Conservation (phyloP, 2,113 vertebrate species). For the Gobiocypris rarus region DNA sequence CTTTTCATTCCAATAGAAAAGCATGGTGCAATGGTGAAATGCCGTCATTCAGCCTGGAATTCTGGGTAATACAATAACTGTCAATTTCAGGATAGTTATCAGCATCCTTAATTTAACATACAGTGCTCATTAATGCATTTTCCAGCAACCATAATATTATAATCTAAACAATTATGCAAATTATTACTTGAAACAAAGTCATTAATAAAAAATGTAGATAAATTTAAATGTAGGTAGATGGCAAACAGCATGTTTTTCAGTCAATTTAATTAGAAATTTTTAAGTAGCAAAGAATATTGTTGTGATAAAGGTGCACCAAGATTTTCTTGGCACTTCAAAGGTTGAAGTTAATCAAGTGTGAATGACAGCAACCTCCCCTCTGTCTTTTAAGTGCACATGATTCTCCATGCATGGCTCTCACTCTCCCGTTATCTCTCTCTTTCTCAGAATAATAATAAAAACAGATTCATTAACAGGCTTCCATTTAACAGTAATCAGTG, state of each 20-base stretch:
- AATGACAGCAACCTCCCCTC: conserved; percentile 78
- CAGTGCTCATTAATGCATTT: conserved; percentile 37
- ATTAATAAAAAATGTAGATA: neutral
- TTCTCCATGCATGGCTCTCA: conserved; percentile 21
- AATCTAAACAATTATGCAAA: conserved; percentile 27
- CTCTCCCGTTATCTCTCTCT: conserved; percentile 26
- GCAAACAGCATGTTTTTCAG: conserved; percentile 37
- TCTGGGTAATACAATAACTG: conserved; percentile 42
- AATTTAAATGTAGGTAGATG: conserved; percentile 15
- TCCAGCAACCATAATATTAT: conserved; percentile 19
- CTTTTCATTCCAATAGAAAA: conserved; percentile 80
- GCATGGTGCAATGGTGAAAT: conserved; percentile 69
- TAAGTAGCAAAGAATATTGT: conserved; percentile 90
- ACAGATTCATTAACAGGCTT: conserved; percentile 85
- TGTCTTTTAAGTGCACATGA: conserved; percentile 48
- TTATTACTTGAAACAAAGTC: conserved; percentile 7
- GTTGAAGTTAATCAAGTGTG: conserved; percentile 93
- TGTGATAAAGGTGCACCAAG: conserved; percentile 76
- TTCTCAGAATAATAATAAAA: conserved; percentile 80
- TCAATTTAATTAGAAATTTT: conserved; percentile 85
- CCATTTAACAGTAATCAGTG: conserved; percentile 92
- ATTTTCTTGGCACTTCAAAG: conserved; percentile 85
- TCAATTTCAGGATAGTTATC: conserved; percentile 24
- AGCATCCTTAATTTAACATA: conserved; percentile 9
- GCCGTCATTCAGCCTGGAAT: conserved; percentile 37